These are phyloP conservation scores for Cirrhinus mrigala DNA, from an alignment of 2,797 vertebrate genomes.

Conservation along the genomic window DNA sequence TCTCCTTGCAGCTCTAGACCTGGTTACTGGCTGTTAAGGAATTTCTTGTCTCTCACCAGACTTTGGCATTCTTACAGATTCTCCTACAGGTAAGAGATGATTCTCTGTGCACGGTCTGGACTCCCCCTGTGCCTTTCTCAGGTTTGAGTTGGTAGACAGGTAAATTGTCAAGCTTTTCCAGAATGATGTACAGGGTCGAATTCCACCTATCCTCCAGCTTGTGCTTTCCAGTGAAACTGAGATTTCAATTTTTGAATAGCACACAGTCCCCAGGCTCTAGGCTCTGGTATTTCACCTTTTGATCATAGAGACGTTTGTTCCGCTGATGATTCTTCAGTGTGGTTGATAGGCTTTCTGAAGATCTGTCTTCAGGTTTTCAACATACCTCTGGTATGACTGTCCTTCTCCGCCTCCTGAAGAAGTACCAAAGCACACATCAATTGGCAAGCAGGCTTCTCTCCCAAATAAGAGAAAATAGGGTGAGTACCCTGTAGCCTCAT, in stretches of 20 bases:
- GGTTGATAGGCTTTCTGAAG: neutral
- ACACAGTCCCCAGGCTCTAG: neutral
- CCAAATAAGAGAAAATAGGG: constrained; percentile 11
- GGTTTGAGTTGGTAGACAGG: neutral
- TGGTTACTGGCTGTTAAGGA: neutral
- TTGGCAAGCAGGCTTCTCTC: neutral
- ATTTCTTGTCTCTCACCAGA: neutral
- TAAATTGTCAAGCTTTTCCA: neutral
- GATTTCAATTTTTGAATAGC: neutral
- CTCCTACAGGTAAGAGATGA: neutral
- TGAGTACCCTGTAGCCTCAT: neutral
- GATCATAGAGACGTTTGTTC: constrained; percentile 4
- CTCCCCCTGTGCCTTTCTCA: neutral
- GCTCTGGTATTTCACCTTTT: neutral
- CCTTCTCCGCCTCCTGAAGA: neutral
- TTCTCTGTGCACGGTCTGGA: neutral
- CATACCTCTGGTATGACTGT: constrained; percentile 3
- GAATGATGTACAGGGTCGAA: neutral
- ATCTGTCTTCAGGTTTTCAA: neutral
- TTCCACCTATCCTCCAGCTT: neutral
- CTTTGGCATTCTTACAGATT: neutral
- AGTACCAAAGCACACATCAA: constrained; percentile 12
- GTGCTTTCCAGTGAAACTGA: constrained; percentile 7
- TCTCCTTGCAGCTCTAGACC: neutral
- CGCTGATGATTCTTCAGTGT: neutral